Percentiles rank a stretch among this genome's conserved stretches.
Evolutionary conservation across 2,797 vertebrate species (phyloP).

Genomic region (Paguma larvata): DNA sequence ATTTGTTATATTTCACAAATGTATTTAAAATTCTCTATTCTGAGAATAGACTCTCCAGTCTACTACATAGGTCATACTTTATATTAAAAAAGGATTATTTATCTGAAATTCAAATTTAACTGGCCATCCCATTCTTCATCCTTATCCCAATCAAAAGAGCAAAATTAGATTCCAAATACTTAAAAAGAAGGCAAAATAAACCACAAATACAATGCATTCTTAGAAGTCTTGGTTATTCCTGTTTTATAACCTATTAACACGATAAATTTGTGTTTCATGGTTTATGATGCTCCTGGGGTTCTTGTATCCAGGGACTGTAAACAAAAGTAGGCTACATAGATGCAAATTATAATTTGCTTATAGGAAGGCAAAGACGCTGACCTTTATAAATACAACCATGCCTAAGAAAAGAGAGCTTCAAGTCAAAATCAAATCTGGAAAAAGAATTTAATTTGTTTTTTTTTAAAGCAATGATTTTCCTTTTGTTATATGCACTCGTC

Average conservation of each 20-base stretch:
- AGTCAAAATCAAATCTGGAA: constrained; percentile 42
- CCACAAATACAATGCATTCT: background rate
- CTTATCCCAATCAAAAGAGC: background rate
- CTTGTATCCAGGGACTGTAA: background rate
- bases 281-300: background rate
- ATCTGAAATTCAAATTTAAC: constrained; percentile 58
- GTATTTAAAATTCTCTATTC: constrained; percentile 4
- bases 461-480: constrained; percentile 55
- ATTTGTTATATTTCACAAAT: constrained; percentile 18
- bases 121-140: background rate
- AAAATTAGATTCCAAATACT: background rate
- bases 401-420: constrained; percentile 42
- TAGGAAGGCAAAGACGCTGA: constrained; percentile 55
- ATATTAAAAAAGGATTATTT: background rate
- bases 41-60: background rate
- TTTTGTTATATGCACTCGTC: constrained; percentile 65
- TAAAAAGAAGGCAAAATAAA: background rate
- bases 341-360: constrained; percentile 55
- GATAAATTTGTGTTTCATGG: constrained; percentile 17
- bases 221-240: constrained; percentile 10
- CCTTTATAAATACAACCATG: constrained; percentile 35
- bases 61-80: background rate
- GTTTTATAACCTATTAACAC: constrained; percentile 37
- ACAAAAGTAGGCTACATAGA: background rate
- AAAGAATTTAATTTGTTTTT: constrained; percentile 49